A percentile compares a stretch with the other conserved stretches of the same genome.
Evolutionary conservation across 2,113 vertebrate species (phyloP).

Genomic region (Elephantulus edwardii): DNA sequence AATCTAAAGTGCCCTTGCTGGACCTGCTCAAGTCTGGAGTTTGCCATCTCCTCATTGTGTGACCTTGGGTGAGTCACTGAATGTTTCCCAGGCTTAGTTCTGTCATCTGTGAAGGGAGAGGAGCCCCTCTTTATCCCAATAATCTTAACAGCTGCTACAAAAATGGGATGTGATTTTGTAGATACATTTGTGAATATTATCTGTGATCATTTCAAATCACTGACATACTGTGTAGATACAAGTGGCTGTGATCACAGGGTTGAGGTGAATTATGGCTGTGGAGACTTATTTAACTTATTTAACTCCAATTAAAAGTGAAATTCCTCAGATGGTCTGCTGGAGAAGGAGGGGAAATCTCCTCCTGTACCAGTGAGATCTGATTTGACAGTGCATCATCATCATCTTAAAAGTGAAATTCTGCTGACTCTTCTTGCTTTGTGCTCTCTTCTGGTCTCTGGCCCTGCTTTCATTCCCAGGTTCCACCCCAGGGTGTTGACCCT

Average conservation of each 20-base stretch:
- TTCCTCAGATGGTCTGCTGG: too few relatives aligned
- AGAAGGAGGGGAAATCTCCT: too few relatives aligned
- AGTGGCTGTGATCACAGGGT: not conserved
- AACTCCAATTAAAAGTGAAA: not conserved
- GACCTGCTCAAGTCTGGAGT: not conserved
- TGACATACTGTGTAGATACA: rapidly evolving
- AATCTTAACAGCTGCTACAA: not conserved
- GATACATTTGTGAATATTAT: not conserved
- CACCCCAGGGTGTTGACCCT: not conserved
- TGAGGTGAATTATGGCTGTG: not conserved
- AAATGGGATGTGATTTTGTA: rapidly evolving
- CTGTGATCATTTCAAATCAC: not conserved
- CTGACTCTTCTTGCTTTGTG: too few relatives aligned
- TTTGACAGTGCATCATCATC: too few relatives aligned
- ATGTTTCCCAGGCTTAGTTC: not conserved
- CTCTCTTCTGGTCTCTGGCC: too few relatives aligned
- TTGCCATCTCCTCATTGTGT: not conserved
- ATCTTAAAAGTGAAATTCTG: too few relatives aligned
- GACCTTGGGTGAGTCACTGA: not conserved
- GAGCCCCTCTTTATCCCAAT: not conserved
- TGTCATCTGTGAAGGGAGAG: not conserved
- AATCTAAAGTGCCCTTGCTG: rapidly evolving
- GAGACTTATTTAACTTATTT: too few relatives aligned
- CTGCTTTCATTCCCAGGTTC: not conserved
- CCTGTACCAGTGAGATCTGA: too few relatives aligned